Base-by-base conservation (phyloP, 2,888 invertebrate species). In the Syrphus vitripennis region DNA sequence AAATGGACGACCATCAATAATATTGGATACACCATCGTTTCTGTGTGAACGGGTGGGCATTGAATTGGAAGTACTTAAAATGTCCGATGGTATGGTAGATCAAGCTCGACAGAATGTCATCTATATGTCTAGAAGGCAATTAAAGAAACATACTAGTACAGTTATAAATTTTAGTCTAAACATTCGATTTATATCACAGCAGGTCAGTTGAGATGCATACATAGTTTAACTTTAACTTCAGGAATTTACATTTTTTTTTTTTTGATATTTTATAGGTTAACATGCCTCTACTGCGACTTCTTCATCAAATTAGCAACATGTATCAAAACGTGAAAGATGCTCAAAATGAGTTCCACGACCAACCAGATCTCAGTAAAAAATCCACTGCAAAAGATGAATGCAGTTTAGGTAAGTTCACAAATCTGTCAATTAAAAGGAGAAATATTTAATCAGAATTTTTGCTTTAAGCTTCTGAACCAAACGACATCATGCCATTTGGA, bases 281-380 rank as follows among this genome's bases (percentile, higher is more conserved):
- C 92, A 98, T 99, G 98, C 98, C 98, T 0, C 93, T 99, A 42
- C 93, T 99, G 57, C 94, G 99, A 67, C 94, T 99, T 69, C 94
- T 98, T 79, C 98, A 99, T 93, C 99, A 99, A 93, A 98, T 99
- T 90, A 97, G 97, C 90, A 98, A 98, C 90, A 98, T 99, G 98
- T 98, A 98, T 92, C 98, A 98, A 92, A 98, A 98, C 91, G 98
- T 98, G 1, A 97, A 98, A 91, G 98, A 98, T 91, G 98, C 98
- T 0, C 97, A 98, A 91, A 95, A 96, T 89, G 98, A 98, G 90
- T 93, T 98, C 80, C 95, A 97, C 88, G 96, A 96, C 88, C 96
- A 96, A 88, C 94, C 92, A 2, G 92, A 92, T 78, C 76, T 90
- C 1, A 90, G 89, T 77, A 92, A 91, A 57, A 92, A 92, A 83